A percentile compares a stretch with the other conserved stretches of the same genome.
phyloP scores from a whole-genome alignment of 2,113 vertebrate species.

The Chloebia gouldiae region DNA sequence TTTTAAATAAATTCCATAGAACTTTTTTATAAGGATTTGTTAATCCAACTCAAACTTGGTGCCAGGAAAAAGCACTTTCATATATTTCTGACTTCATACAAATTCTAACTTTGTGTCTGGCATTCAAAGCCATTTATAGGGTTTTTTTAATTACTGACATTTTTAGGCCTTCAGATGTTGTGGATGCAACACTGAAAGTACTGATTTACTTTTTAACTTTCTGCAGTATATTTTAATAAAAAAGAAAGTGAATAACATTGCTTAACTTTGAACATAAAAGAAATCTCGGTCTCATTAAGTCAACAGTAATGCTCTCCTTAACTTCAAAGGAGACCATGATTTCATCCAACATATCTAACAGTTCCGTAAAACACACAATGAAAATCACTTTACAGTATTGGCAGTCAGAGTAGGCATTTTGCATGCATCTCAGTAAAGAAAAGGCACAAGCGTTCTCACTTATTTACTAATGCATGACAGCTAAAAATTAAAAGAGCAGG shows the following conservation, averaged over 20 bases:
- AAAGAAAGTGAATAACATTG: constrained; percentile 51
- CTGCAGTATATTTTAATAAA: constrained; percentile 39
- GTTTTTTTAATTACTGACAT: constrained; percentile 46
- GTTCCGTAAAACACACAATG: constrained; percentile 57
- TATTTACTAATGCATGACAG: constrained; percentile 3
- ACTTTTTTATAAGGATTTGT: neutral
- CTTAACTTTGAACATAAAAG: constrained; percentile 67
- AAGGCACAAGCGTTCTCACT: neutral
- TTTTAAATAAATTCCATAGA: neutral
- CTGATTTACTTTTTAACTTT: constrained; percentile 57
- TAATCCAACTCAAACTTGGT: neutral
- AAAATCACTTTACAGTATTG: constrained; percentile 52
- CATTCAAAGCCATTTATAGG: constrained; percentile 9
- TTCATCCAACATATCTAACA: constrained; percentile 52
- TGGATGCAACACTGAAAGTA: constrained; percentile 16
- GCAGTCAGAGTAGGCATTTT: constrained; percentile 28
- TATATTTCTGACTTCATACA: constrained; percentile 1
- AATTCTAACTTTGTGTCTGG: neutral
- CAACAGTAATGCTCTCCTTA: constrained; percentile 64
- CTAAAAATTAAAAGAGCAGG: neutral
- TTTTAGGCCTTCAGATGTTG: constrained; percentile 48
- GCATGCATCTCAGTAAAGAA: constrained; percentile 10
- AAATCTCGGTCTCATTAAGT: constrained; percentile 62
- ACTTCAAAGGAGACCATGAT: constrained; percentile 63
- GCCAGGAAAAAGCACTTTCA: neutral